These are phyloP conservation scores for Cairina moschata DNA, from an alignment of 2,113 vertebrate genomes.

Conservation along the genomic window DNA sequence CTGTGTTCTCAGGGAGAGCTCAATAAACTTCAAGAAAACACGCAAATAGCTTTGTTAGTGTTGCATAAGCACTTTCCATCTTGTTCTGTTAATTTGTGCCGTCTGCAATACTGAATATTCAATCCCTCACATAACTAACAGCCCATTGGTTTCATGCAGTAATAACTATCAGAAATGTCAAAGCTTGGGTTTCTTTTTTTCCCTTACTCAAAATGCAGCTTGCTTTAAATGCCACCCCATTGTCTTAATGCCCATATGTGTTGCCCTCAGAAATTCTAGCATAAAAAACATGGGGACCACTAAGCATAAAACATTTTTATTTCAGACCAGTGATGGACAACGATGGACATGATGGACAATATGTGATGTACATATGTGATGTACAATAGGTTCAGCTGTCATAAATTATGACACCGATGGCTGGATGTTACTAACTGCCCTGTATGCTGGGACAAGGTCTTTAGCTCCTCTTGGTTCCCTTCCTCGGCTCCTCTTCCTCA, in stretches of 20 bases:
- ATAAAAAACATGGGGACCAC: background rate
- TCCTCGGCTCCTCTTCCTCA: background rate
- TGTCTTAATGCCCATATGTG: background rate
- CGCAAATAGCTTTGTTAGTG: background rate
- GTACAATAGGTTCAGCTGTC: background rate
- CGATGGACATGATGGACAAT: no score
- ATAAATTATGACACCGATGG: accelerated
- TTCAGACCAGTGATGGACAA: background rate
- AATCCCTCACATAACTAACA: background rate
- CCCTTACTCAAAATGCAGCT: background rate
- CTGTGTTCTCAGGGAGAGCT: background rate
- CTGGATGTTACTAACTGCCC: background rate
- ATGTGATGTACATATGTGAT: no score
- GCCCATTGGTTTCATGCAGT: background rate
- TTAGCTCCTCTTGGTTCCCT: background rate
- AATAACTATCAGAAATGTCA: background rate
- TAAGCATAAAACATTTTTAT: background rate
- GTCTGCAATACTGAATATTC: conserved; percentile 8
- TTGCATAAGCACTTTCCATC: background rate
- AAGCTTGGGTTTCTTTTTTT: background rate
- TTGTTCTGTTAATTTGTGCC: background rate
- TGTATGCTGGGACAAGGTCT: background rate
- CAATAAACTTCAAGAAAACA: background rate
- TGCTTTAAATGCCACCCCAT: background rate
- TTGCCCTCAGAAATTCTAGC: background rate